Conservation (phyloP, 2,113 vertebrate species). For the Salvelinus namaycush region DNA sequence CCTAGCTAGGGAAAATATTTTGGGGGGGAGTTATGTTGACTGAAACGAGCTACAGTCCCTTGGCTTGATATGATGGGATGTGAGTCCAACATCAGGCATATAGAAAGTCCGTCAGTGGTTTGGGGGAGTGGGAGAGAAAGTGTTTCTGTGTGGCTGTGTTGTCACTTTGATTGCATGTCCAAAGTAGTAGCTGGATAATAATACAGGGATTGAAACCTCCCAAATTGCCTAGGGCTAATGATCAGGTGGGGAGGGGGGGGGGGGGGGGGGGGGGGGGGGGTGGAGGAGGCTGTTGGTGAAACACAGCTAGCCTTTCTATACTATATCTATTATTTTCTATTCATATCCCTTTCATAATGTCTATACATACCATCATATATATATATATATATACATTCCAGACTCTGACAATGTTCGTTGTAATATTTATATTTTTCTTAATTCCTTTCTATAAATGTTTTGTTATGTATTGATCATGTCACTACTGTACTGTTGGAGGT, state of each 20-base stretch:
- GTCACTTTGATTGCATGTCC: conserved; percentile 69
- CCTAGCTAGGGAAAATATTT: conserved; percentile 45
- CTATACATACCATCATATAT: too few relatives aligned
- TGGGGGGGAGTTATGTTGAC: conserved; percentile 36
- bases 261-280: background rate
- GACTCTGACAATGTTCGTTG: too few relatives aligned
- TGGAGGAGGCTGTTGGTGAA: too few relatives aligned
- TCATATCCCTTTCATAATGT: background rate
- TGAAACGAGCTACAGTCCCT: conserved; percentile 53
- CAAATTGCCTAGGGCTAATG: conserved; percentile 57
- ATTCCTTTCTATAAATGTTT: too few relatives aligned
- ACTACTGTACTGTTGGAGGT: too few relatives aligned
- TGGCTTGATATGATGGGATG: conserved; percentile 58
- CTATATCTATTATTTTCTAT: too few relatives aligned
- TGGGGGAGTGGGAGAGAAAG: conserved; percentile 38
- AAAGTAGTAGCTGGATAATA: conserved; percentile 68
- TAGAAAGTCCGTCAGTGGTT: conserved; percentile 38
- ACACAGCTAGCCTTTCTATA: background rate
- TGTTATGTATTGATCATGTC: too few relatives aligned
- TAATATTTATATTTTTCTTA: too few relatives aligned
- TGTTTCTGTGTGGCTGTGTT: conserved; percentile 63
- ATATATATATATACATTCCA: too few relatives aligned
- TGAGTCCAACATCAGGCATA: conserved; percentile 38
- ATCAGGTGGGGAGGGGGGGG: conserved; percentile 39
- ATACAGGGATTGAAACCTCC: conserved; percentile 56